Base-by-base conservation (phyloP, 2,113 vertebrate genomes). In the Neodontobutis hainanensis region DNA sequence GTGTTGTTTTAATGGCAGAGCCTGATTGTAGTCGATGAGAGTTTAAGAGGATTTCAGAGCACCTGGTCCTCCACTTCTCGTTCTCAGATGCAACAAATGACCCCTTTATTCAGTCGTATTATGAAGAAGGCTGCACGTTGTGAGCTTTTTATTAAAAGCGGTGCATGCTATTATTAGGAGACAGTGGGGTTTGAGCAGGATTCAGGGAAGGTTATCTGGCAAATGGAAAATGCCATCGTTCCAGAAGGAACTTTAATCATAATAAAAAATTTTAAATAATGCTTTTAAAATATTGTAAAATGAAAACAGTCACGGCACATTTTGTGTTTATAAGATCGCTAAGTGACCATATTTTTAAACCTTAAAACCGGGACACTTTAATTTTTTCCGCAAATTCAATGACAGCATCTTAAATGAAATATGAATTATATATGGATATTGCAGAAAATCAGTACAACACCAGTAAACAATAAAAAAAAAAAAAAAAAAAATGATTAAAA, bases 201-300 rank as follows among this genome's bases (percentile, higher is more conserved):
- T 81, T 60, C 11, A 8, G 36, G 45, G 14, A 66, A 78, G 85
- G 85, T 87, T 87, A 88, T 86, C 84, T 70, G 75, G 27, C 16
- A 6, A 71, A 70, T 56, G 32, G 42, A 8, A 68, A 77, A 78
- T 57, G 55, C 77, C n/a, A 75, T 62, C 43, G 61, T 79, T 82
- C 70, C 73, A 73, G 82, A 84, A 75, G 3, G 5, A 73, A 53
- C 61, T 82, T 76, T 86, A 83, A 83, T 84, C 85, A 84, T 82
- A 79, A 19, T 46, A 60, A 77, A 81, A 81, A 78, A 81, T 81
- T 80, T 72, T n/a, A n/a, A n/a, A n/a, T 40, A 40, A 40, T 5
- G 38, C 38, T 40, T 40, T 40, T 40, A 40, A 40, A 6, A 40
- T 40, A 40, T 40, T 40, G 38, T 6, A 40, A 5, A 40, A 40